Conservation (phyloP, 2,113 vertebrate genomes). For the Boulengerochromis microlepis region DNA sequence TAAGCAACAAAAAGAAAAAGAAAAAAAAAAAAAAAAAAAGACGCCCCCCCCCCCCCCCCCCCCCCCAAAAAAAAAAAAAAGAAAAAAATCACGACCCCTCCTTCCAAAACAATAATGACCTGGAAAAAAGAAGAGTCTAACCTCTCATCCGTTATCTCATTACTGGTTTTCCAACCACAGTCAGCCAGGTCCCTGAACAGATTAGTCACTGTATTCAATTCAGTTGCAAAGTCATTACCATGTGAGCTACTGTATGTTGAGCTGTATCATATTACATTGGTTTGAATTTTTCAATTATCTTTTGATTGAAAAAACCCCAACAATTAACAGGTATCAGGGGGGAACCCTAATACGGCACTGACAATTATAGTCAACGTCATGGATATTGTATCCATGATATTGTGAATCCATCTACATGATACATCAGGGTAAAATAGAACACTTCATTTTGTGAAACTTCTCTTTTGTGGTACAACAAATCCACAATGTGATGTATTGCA, state of each 20-base stretch:
- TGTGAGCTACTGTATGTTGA: neutral
- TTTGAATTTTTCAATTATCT: neutral
- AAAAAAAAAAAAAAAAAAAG: no score
- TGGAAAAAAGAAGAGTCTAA: neutral
- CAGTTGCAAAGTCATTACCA: fast-evolving
- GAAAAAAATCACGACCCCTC: neutral
- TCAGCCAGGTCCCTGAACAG: neutral
- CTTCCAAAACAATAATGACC: neutral
- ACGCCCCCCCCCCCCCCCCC: no score
- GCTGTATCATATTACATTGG: neutral
- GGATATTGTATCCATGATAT: neutral
- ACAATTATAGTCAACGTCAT: neutral
- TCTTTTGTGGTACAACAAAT: constrained; percentile 61
- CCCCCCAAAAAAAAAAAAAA: no score
- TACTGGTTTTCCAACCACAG: neutral
- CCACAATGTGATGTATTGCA: constrained; percentile 64
- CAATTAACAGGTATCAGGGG: neutral
- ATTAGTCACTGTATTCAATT: neutral
- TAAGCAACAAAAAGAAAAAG: no score
- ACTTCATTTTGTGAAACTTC: constrained; percentile 78
- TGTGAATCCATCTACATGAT: no score
- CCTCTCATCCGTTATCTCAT: neutral
- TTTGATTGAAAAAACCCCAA: neutral
- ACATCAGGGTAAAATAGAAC: no score
- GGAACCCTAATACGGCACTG: neutral